A percentile compares a stretch with the other conserved stretches of the same genome.
phyloP scores from a whole-genome alignment of 2,797 vertebrate species.

The Epinephelus malabaricus region DNA sequence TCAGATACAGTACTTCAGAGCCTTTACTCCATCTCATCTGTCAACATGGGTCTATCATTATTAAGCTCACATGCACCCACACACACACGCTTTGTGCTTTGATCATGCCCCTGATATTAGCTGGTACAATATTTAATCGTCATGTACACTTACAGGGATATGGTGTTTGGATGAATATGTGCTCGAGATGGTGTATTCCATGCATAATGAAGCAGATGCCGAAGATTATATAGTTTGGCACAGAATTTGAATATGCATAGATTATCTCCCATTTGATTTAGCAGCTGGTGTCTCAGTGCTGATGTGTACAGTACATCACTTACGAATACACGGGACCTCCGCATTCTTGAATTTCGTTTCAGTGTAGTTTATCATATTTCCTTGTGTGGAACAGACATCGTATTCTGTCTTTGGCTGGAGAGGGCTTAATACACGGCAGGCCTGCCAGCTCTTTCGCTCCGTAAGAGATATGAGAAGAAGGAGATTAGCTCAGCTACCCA shows the following conservation, averaged over 20 bases:
- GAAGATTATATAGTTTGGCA: constrained; percentile 83
- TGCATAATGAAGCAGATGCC: constrained; percentile 82
- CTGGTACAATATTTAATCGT: constrained; percentile 70
- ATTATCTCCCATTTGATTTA: constrained; percentile 81
- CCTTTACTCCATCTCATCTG: constrained; percentile 71
- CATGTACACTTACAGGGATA: constrained; percentile 57
- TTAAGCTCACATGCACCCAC: constrained; percentile 49
- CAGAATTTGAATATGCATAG: constrained; percentile 80
- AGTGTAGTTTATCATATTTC: constrained; percentile 72
- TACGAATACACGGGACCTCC: constrained; percentile 54
- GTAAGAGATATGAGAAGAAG: constrained; percentile 82
- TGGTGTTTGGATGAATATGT: constrained; percentile 61
- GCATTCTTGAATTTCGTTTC: constrained; percentile 64
- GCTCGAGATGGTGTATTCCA: constrained; percentile 68
- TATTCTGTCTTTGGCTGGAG: constrained; percentile 77
- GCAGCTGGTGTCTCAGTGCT: constrained; percentile 77
- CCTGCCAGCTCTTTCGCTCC: constrained; percentile 75
- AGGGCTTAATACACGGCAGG: constrained; percentile 74
- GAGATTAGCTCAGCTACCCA: constrained; percentile 84
- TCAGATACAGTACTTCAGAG: constrained; percentile 70
- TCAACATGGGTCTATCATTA: constrained; percentile 71
- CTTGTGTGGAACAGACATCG: constrained; percentile 72
- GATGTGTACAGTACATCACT: constrained; percentile 73
- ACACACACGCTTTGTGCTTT: constrained; percentile 52
- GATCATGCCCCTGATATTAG: constrained; percentile 55